Evolutionary conservation across 2,113 vertebrate genomes (phyloP), one percentile per base, ranked within the genome.

Genomic region (Oriolus oriolus): DNA sequence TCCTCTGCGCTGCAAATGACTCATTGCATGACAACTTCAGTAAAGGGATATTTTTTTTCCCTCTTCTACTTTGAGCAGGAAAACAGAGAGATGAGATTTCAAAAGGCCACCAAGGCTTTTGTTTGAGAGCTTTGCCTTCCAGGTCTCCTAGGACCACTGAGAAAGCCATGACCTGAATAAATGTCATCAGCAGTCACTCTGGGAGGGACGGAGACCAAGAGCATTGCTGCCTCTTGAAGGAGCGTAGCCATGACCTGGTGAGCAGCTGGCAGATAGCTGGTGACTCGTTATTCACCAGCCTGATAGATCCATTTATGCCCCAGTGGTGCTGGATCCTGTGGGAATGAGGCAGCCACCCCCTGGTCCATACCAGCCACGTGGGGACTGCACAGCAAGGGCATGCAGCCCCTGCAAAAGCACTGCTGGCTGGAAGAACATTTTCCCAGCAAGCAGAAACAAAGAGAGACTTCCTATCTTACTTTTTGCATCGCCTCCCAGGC

Each of bases 11-110:
- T 3, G 17, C 76, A 75, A 92, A 71, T 64, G 69, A 89, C 80
- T 90, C 89, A 81, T n/a, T 47, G 68, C 56, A 31, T 11, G 77
- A 92, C 64, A 65, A 16, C 83, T 78, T 81, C 61, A 63, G 76
- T 12, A 60, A 79, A 56, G 21, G 33, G 19, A 4, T 3, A 14
- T 53, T 53, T 37, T 44, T 75, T 65, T 44, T 7, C 52, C 8
- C 20, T 78, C 5, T 35, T 69, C 22, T 63, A 13, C 14, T 93
- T 69, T 65, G 18, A 87, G 14, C 20, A 65, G 50, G 39, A 37
- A 65, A 57, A 73, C 23, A 53, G 26, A 18, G 28, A 86, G 39
- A 15, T 73, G 37, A 64, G 45, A 42, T 84, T 87, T 71, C 65
- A 56, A 94, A 78, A 87, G 74, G 65, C 69, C 28, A 37, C 22